Conservation (phyloP, 2,797 vertebrate genomes). For the Phrynocephalus forsythii region DNA sequence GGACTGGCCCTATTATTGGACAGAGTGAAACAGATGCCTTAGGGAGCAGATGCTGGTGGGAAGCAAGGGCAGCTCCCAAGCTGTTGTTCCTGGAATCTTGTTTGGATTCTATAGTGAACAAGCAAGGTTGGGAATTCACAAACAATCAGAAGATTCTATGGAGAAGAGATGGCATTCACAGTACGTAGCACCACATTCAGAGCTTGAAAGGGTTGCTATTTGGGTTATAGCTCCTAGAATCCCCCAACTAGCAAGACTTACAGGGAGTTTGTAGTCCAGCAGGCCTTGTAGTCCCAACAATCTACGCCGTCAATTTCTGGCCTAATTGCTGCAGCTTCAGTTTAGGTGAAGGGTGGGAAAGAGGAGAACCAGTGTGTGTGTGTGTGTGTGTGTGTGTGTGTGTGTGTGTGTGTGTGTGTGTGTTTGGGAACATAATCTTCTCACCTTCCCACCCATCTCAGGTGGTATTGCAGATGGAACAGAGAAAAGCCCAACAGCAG, state of each 20-base stretch:
- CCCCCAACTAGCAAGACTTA: no score
- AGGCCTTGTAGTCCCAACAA: no score
- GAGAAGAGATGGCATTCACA: not conserved
- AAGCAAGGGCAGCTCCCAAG: no score
- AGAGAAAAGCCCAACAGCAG: slow-evolving; percentile 83
- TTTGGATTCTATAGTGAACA: not conserved
- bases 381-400: no score
- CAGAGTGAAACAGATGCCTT: not conserved
- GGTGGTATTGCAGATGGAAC: slow-evolving; percentile 91
- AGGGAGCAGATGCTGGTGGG: not conserved
- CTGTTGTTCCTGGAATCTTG: no score
- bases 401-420: no score
- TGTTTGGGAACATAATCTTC: not conserved
- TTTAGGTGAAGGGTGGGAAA: no score
- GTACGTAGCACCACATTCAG: not conserved
- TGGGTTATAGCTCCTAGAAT: not conserved
- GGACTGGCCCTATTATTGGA: not conserved
- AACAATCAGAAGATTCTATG: not conserved
- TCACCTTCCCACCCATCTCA: slow-evolving; percentile 44
- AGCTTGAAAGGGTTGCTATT: not conserved
- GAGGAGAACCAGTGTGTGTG: no score
- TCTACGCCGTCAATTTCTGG: no score
- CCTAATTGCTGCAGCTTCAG: not conserved
- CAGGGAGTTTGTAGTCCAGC: not conserved
- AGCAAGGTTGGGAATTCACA: not conserved